Evolutionary conservation across 2,888 invertebrate species (phyloP).

Genomic region (Lasioglossum marginatum): DNA sequence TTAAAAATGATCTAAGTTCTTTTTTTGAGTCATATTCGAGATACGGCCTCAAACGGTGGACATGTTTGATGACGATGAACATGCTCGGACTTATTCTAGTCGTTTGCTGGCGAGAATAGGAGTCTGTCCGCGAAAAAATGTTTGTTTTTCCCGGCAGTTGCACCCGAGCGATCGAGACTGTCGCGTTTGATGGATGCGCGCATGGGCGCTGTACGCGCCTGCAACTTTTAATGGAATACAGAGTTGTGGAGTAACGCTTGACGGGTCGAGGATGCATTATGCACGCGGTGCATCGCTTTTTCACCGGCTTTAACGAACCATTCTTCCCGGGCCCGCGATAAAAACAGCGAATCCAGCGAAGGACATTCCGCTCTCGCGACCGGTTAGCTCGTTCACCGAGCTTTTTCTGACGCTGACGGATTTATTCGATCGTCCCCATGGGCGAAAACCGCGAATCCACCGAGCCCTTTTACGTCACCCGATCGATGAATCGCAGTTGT

Average conservation of each 20-base stretch:
- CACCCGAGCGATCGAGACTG: background rate
- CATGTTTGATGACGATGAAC: background rate
- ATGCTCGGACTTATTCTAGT: too few species aligned
- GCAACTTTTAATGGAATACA: background rate
- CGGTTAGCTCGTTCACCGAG: slow-evolving; percentile 2
- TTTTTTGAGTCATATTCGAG: background rate
- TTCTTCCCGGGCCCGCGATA: slow-evolving; percentile 47
- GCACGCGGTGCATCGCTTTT: slow-evolving; percentile 43
- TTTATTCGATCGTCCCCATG: slow-evolving; percentile 16
- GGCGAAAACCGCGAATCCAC: background rate
- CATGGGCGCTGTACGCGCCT: background rate
- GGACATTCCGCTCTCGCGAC: slow-evolving; percentile 42
- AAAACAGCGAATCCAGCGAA: slow-evolving; percentile 40
- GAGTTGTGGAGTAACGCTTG: slow-evolving; percentile 5
- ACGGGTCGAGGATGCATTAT: slow-evolving; percentile 47
- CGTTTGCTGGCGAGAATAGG: background rate
- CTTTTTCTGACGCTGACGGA: slow-evolving; percentile 25
- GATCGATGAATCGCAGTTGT: slow-evolving; percentile 9
- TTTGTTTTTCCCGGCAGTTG: background rate
- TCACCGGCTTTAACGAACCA: slow-evolving; percentile 45
- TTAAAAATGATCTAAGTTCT: background rate
- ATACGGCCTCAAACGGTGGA: background rate
- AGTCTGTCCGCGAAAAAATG: background rate
- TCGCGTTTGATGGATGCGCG: slow-evolving; percentile 2
- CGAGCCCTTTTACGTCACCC: background rate